phyloP scores from a whole-genome alignment of 2,888 invertebrate species.

The Dryococelus australis region DNA sequence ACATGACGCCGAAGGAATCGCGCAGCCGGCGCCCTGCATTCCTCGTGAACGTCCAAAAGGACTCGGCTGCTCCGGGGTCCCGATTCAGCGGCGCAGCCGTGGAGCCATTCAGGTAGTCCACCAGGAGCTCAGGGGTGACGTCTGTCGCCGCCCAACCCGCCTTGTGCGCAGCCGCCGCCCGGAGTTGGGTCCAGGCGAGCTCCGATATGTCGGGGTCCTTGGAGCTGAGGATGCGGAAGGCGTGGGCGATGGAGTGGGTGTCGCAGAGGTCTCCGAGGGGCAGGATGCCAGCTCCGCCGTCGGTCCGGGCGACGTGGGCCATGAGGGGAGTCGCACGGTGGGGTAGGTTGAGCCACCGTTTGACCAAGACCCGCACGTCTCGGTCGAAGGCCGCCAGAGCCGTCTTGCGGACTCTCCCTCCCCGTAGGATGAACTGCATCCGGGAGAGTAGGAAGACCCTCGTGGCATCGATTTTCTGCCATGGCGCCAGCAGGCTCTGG shows the following conservation, averaged over 20 bases:
- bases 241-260: constrained; percentile 49
- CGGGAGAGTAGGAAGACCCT: constrained; percentile 50
- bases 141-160: constrained; percentile 33
- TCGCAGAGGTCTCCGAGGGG: constrained; percentile 52
- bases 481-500: constrained; percentile 45
- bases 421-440: constrained; percentile 49
- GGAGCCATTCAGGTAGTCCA: constrained; percentile 49
- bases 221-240: constrained; percentile 51
- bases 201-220: constrained; percentile 43
- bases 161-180: background rate
- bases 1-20: background rate
- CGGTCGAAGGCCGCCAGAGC: constrained; percentile 51
- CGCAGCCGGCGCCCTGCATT: constrained; percentile 41
- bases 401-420: constrained; percentile 46
- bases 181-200: no score
- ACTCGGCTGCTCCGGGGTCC: constrained; percentile 41
- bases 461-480: constrained; percentile 50
- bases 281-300: constrained; percentile 49
- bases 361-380: constrained; percentile 23
- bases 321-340: constrained; percentile 45
- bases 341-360: constrained; percentile 48
- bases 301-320: constrained; percentile 47
- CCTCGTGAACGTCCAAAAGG: constrained; percentile 25
- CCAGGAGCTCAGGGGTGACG: constrained; percentile 46
- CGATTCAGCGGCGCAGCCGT: constrained; percentile 46